These are phyloP conservation scores for Musca domestica DNA, from an alignment of 1,140 invertebrate species.

Conservation along the genomic window DNA sequence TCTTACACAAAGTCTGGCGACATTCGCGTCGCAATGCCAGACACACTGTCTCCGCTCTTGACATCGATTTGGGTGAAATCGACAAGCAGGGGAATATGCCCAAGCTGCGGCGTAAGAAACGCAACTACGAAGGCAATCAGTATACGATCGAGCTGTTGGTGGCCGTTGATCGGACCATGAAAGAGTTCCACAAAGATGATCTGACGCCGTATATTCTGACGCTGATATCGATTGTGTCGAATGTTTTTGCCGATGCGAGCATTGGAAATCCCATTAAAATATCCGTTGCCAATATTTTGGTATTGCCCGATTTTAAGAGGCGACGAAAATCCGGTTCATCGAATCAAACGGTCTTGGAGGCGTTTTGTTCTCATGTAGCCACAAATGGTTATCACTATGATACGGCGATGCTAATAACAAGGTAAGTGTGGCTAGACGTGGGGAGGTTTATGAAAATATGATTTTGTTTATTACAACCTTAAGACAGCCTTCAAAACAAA, in stretches of 20 bases:
- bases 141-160: conserved; percentile 78
- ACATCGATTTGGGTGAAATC: conserved; percentile 26
- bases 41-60: conserved; percentile 42
- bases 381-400: conserved; percentile 64
- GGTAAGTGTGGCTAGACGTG: conserved; percentile 55
- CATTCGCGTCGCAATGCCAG: conserved; percentile 45
- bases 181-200: conserved; percentile 64
- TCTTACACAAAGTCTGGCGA: conserved; percentile 48
- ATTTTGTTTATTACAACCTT: too few relatives aligned
- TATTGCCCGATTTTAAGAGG: conserved; percentile 58
- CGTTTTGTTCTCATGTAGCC: conserved; percentile 72
- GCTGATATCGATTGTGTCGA: conserved; percentile 75
- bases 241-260: conserved; percentile 76
- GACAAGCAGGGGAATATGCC: conserved; percentile 34
- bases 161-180: conserved; percentile 77
- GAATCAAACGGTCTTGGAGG: conserved; percentile 66
- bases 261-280: conserved; percentile 80
- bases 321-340: conserved; percentile 42
- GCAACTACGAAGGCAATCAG: conserved; percentile 55
- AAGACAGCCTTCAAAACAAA: too few relatives aligned
- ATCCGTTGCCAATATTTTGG: conserved; percentile 68
- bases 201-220: conserved; percentile 69
- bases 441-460: too few relatives aligned
- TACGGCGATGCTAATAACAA: conserved; percentile 71
- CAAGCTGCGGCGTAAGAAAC: conserved; percentile 48